Conservation (phyloP, 2,113 vertebrate genomes). For the Calyptomena viridis region DNA sequence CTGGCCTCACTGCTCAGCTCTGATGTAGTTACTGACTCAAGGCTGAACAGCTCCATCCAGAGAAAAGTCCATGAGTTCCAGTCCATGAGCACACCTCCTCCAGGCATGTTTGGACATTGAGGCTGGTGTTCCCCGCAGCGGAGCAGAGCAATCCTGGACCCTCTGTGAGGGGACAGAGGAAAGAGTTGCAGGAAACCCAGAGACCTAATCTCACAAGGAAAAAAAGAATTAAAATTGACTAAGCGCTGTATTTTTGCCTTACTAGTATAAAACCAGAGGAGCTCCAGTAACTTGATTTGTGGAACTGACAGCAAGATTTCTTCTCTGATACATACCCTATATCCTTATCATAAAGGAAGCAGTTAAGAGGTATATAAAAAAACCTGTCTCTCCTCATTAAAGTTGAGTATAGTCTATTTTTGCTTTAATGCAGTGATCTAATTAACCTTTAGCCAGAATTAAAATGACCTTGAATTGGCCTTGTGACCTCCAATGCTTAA, state of each 20-base stretch:
- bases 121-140: background rate
- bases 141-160: background rate
- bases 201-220: background rate
- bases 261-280: background rate
- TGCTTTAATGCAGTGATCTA: constrained; percentile 82
- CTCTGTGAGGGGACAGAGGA: background rate
- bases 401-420: constrained; percentile 71
- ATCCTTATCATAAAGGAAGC: background rate
- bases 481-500: constrained; percentile 78
- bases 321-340: background rate
- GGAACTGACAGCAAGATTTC: background rate
- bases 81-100: background rate
- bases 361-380: constrained; percentile 45
- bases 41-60: constrained; percentile 47
- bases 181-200: accelerated
- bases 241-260: background rate
- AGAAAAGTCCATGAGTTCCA: background rate
- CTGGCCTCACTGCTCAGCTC: background rate
- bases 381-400: constrained; percentile 61
- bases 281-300: background rate
- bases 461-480: constrained; percentile 81
- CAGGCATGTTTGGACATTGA: accelerated
- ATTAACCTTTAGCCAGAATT: constrained; percentile 84
- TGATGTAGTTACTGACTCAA: background rate
- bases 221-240: background rate